Conservation (phyloP, 2,888 invertebrate species). For the Acanthosepion pharaonis region DNA sequence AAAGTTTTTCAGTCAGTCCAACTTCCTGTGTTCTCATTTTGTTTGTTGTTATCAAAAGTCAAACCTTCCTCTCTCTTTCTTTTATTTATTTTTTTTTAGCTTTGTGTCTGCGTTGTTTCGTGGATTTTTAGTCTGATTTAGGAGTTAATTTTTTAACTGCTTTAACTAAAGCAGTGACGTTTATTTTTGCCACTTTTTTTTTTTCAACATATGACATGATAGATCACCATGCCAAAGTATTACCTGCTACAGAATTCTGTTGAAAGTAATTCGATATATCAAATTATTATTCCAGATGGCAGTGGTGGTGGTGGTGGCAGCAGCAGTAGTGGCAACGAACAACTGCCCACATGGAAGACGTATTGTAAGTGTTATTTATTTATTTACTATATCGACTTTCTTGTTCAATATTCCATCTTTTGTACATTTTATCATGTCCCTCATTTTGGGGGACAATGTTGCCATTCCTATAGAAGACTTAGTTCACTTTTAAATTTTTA, state of each 20-base stretch:
- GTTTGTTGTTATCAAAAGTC: neutral
- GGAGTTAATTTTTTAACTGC: neutral
- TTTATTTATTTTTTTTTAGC: neutral
- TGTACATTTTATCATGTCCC: too few relatives aligned
- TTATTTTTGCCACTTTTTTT: neutral
- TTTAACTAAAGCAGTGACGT: neutral
- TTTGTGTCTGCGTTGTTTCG: neutral
- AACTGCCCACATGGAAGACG: constrained; percentile 40
- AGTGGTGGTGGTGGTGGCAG: constrained; percentile 40
- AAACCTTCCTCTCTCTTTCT: too few relatives aligned
- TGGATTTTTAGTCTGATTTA: neutral
- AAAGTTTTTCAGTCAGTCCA: neutral
- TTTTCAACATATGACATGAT: neutral
- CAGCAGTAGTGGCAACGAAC: constrained; percentile 35
- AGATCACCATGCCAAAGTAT: neutral
- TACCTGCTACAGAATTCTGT: neutral
- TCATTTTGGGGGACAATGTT: too few relatives aligned
- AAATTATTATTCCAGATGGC: constrained; percentile 38
- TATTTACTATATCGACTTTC: too few relatives aligned
- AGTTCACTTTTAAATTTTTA: too few relatives aligned
- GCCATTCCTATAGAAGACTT: too few relatives aligned
- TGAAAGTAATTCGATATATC: neutral
- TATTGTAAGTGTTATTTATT: constrained; percentile 25
- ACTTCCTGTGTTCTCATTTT: neutral
- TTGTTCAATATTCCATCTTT: too few relatives aligned